A percentile compares a stretch with the other conserved stretches of the same genome.
Evolutionary conservation across 1,140 invertebrate species (phyloP).

Genomic region (Monomorium pharaonis): DNA sequence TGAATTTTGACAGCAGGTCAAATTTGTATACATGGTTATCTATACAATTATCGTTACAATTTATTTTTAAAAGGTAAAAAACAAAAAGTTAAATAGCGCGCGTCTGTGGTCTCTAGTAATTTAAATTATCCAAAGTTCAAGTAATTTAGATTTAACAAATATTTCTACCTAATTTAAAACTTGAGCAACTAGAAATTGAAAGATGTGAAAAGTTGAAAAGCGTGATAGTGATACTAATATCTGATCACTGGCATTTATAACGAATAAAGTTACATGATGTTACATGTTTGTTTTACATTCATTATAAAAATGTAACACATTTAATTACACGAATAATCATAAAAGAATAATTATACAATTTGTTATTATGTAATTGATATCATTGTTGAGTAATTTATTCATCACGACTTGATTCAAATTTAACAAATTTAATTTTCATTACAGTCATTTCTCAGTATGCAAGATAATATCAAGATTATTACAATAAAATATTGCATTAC

Average conservation of each 20-base stretch:
- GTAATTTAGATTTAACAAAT: not conserved
- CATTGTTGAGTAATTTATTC: not conserved
- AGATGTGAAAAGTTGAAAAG: not conserved
- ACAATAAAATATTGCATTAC: not conserved
- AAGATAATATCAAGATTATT: not conserved
- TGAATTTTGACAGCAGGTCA: too few species aligned
- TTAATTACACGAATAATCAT: not conserved
- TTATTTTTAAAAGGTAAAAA: too few species aligned
- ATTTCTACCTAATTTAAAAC: not conserved
- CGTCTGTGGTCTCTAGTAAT: too few species aligned
- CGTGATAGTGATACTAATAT: not conserved
- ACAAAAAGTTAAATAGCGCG: too few species aligned
- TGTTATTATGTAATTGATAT: too few species aligned
- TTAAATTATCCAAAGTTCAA: not conserved
- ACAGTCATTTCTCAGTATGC: not conserved
- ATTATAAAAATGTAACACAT: not conserved
- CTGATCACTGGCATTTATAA: not conserved
- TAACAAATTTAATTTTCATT: not conserved
- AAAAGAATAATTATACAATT: not conserved
- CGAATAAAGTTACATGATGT: not conserved
- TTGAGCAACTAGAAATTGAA: too few species aligned
- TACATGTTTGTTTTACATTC: not conserved
- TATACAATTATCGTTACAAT: too few species aligned
- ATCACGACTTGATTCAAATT: not conserved
- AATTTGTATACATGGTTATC: too few species aligned